phyloP scores from a whole-genome alignment of 2,113 vertebrate species.

The Pao palembangensis region DNA sequence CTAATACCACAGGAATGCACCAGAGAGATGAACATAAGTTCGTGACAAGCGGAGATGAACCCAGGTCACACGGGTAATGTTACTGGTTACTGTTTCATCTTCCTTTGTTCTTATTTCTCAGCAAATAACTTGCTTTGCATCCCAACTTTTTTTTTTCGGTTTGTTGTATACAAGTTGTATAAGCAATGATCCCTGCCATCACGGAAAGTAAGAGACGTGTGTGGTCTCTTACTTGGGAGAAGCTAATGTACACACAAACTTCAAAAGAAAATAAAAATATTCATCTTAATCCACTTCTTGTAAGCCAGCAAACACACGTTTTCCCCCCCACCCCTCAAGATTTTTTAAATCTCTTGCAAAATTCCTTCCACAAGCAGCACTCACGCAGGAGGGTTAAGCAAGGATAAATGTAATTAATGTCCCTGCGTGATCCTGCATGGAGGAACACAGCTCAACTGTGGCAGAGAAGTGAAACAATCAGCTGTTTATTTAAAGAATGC shows the following conservation, averaged over 20 bases:
- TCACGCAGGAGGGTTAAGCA: conserved; percentile 6
- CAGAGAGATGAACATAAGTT: conserved; percentile 37
- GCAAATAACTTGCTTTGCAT: conserved; percentile 1
- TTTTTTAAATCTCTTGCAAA: background rate
- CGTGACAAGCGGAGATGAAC: conserved; percentile 42
- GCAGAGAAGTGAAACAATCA: background rate
- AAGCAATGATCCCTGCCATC: conserved; percentile 11
- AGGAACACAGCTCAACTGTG: background rate
- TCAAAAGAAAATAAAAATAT: conserved; percentile 8
- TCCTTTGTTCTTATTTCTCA: conserved; percentile 18
- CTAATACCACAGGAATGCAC: conserved; percentile 63
- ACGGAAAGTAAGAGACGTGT: conserved; percentile 23
- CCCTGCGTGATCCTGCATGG: background rate
- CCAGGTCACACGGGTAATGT: conserved; percentile 9
- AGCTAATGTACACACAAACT: conserved; percentile 12
- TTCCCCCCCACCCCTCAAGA: background rate
- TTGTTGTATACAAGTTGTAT: conserved; percentile 5
- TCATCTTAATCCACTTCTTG: background rate
- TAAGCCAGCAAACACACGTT: conserved; percentile 5
- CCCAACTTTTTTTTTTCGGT: background rate
- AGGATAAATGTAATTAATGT: background rate
- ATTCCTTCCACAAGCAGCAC: background rate
- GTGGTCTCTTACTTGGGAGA: conserved; percentile 30
- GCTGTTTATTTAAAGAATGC: too few species aligned
- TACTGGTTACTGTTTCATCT: conserved; percentile 9